phyloP scores from a whole-genome alignment of 2,888 invertebrate species.

The Brassicogethes aeneus region DNA sequence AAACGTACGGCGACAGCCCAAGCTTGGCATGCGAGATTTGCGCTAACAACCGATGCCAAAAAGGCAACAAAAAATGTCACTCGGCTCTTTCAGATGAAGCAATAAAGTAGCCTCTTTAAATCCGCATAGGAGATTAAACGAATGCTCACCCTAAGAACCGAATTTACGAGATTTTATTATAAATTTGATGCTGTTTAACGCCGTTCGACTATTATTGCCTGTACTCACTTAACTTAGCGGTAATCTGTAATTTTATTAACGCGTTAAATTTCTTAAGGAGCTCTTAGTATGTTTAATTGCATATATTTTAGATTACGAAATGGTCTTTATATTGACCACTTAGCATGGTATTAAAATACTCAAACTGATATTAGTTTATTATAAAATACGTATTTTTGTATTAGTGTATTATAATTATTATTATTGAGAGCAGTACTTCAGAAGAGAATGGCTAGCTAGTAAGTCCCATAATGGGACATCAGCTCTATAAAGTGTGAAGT shows the following conservation, averaged over 20 bases:
- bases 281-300: too few species aligned
- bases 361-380: too few species aligned
- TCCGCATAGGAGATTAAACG: slow-evolving; percentile 9
- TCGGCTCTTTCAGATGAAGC: slow-evolving; percentile 16
- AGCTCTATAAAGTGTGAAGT: slow-evolving; percentile 17
- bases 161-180: slow-evolving; percentile 13
- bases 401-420: too few species aligned
- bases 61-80: slow-evolving; percentile 15
- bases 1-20: slow-evolving; percentile 21
- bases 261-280: not conserved
- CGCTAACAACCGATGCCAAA: slow-evolving; percentile 15
- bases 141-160: slow-evolving; percentile 8
- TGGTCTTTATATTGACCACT: too few species aligned
- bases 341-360: too few species aligned
- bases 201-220: not conserved
- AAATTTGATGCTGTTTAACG: slow-evolving; percentile 1
- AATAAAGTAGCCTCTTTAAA: slow-evolving; percentile 20
- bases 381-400: too few species aligned
- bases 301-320: too few species aligned
- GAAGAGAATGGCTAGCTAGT: too few species aligned
- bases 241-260: slow-evolving; percentile 1
- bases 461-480: slow-evolving; percentile 15
- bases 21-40: slow-evolving; percentile 18
- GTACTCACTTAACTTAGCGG: not conserved
- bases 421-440: too few species aligned